A percentile compares a stretch with the other conserved stretches of the same genome.
These are phyloP conservation scores for Rhinogobio ventralis DNA, from an alignment of 2,797 vertebrate genomes.

Conservation along the genomic window DNA sequence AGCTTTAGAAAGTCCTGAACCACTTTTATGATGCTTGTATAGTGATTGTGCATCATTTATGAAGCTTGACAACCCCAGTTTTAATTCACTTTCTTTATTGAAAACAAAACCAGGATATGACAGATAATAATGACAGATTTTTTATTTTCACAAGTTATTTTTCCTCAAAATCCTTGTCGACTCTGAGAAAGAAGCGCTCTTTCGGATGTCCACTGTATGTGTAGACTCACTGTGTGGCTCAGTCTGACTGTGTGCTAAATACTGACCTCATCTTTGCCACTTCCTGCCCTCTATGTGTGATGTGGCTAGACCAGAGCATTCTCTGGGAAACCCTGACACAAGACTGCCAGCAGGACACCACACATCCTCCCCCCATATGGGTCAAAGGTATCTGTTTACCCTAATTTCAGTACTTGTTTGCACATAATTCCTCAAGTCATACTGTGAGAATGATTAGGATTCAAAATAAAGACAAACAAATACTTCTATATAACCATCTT, in stretches of 20 bases:
- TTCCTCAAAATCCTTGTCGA: not conserved
- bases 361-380: not conserved
- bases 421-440: not conserved
- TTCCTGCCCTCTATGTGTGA: slow-evolving; percentile 72
- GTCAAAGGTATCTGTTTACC: not conserved
- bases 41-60: not conserved
- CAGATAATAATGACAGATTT: not conserved
- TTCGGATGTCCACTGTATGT: slow-evolving; percentile 14
- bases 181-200: not conserved
- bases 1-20: not conserved
- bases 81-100: not conserved
- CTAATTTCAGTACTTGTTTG: not conserved
- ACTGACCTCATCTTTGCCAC: slow-evolving; percentile 72
- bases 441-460: not conserved
- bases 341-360: slow-evolving; percentile 2
- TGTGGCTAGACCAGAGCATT: slow-evolving; percentile 74
- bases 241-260: slow-evolving; percentile 72
- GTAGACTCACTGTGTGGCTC: slow-evolving; percentile 65
- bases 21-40: not conserved
- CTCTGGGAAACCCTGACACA: slow-evolving; percentile 75
- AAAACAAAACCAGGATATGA: slow-evolving; percentile 1
- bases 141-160: not conserved
- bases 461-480: not conserved
- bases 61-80: not conserved
- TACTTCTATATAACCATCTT: not conserved